Conservation (phyloP, 1,140 invertebrate species). For the Sycobia sp. region DNA sequence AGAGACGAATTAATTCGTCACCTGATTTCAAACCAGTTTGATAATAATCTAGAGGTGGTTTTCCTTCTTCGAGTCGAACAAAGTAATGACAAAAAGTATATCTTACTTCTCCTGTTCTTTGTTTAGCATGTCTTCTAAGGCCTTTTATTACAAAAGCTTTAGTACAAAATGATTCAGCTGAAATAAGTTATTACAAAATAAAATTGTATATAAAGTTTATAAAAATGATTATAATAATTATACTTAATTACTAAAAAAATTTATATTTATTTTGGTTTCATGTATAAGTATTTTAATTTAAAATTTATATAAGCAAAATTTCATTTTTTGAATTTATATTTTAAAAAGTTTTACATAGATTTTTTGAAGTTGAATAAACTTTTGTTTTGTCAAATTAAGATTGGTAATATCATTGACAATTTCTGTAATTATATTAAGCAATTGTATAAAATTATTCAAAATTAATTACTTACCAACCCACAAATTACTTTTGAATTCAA, state of each 20-base stretch:
- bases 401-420: too few relatives aligned
- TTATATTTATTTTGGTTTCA: too few relatives aligned
- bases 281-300: too few relatives aligned
- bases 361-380: too few relatives aligned
- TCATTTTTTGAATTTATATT: too few relatives aligned
- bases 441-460: background rate
- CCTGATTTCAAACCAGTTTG: constrained; percentile 68
- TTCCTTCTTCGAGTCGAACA: constrained; percentile 88
- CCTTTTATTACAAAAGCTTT: constrained; percentile 83
- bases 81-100: constrained; percentile 89
- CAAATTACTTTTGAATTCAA: constrained; percentile 93
- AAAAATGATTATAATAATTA: background rate
- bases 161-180: constrained; percentile 84
- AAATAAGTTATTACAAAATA: constrained; percentile 43
- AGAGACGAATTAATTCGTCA: constrained; percentile 75
- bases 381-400: too few relatives aligned
- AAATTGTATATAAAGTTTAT: background rate
- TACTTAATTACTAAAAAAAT: too few relatives aligned
- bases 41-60: constrained; percentile 85
- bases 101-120: constrained; percentile 71
- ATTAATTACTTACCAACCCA: constrained; percentile 88
- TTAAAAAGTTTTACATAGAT: too few relatives aligned
- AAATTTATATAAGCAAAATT: too few relatives aligned
- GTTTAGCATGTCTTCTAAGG: constrained; percentile 78
- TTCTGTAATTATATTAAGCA: too few relatives aligned